Conservation (phyloP, 2,888 invertebrate genomes). For the Netelia melanura region DNA sequence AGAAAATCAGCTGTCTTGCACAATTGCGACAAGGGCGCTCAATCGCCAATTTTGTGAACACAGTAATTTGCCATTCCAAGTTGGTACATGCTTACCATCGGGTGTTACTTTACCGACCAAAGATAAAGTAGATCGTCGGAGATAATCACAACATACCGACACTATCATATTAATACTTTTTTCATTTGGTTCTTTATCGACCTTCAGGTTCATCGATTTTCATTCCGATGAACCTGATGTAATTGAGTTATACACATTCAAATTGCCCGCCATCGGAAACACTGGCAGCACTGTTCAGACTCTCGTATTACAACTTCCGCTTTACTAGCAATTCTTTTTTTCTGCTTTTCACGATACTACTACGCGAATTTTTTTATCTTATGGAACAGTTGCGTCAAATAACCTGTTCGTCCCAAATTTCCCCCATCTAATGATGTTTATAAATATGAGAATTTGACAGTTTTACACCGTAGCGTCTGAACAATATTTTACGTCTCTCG, state of each 20-base stretch:
- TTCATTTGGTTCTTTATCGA: too few relatives aligned
- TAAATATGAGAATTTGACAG: slow-evolving; percentile 80
- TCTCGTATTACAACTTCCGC: slow-evolving; percentile 2
- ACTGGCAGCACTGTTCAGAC: background rate
- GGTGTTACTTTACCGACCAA: background rate
- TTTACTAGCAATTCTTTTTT: background rate
- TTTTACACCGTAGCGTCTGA: slow-evolving; percentile 70
- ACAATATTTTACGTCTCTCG: slow-evolving; percentile 63
- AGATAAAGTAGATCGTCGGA: background rate
- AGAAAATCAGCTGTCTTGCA: background rate
- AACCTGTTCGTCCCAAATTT: slow-evolving; percentile 75
- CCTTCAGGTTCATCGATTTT: too few relatives aligned
- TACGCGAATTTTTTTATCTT: slow-evolving; percentile 52
- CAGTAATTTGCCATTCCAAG: background rate
- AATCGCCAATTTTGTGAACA: background rate
- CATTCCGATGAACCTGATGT: background rate
- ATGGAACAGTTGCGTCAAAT: slow-evolving; percentile 71
- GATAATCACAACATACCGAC: background rate
- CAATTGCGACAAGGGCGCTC: background rate
- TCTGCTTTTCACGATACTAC: slow-evolving; percentile 10
- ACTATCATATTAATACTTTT: too few relatives aligned
- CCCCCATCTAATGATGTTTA: slow-evolving; percentile 77
- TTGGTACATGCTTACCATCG: background rate
- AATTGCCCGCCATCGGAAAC: background rate
- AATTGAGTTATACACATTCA: background rate